These are phyloP conservation scores for Nemurella pictetii DNA, from an alignment of 2,888 invertebrate genomes.

Conservation along the genomic window DNA sequence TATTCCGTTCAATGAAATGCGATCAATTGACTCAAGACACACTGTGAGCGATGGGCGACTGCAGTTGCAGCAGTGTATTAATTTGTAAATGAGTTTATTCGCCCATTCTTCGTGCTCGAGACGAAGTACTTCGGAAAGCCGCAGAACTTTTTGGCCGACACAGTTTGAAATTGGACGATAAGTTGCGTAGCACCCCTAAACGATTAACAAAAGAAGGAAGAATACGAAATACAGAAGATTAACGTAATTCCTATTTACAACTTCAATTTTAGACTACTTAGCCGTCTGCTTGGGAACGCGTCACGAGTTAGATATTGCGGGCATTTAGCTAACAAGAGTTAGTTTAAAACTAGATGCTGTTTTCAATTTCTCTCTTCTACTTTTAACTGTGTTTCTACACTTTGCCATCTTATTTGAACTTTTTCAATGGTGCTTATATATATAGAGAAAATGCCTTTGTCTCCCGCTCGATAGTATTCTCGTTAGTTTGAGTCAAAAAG, in stretches of 20 bases:
- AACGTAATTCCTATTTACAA: conserved; percentile 13
- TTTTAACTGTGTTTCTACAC: conserved; percentile 4
- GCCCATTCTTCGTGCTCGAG: neutral
- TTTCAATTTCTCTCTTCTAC: neutral
- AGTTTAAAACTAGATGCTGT: conserved; percentile 3
- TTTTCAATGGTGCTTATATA: conserved; percentile 35
- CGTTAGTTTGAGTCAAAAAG: conserved; percentile 23
- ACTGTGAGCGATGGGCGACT: neutral
- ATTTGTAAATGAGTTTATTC: neutral
- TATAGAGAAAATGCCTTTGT: conserved; percentile 33
- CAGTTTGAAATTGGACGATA: neutral
- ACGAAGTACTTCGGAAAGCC: neutral
- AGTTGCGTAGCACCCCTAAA: neutral
- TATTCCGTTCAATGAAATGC: neutral
- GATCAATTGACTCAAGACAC: neutral
- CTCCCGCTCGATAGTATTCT: conserved; percentile 30
- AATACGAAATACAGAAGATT: neutral
- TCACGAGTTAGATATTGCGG: neutral
- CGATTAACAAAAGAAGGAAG: neutral
- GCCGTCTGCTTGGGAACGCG: neutral
- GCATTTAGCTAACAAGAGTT: conserved; percentile 5
- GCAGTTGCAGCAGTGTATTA: too few species aligned
- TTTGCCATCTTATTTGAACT: conserved; percentile 19
- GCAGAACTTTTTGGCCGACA: neutral
- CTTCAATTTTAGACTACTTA: neutral